phyloP scores from a whole-genome alignment of 2,888 invertebrate species.

The Protodeltote pygarga region DNA sequence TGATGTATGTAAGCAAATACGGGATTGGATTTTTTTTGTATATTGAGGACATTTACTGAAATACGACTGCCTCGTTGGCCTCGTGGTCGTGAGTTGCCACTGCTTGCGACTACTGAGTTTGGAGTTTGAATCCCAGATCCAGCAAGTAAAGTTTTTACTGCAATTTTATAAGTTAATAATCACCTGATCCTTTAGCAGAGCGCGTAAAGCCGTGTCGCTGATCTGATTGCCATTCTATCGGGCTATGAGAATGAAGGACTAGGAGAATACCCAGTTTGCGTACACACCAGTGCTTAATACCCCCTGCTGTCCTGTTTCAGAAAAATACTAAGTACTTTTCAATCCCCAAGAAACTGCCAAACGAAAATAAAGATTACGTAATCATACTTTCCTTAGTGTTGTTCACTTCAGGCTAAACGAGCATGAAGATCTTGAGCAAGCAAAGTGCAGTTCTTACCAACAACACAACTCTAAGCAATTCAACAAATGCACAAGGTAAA shows the following conservation, averaged over 20 bases:
- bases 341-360: background rate
- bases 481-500: constrained; percentile 69
- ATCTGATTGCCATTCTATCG: too few relatives aligned
- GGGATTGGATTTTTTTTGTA: constrained; percentile 1
- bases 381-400: constrained; percentile 15
- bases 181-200: too few relatives aligned
- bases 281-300: too few relatives aligned
- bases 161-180: too few relatives aligned
- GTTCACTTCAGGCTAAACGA: constrained; percentile 28
- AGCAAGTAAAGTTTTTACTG: too few relatives aligned
- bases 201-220: too few relatives aligned
- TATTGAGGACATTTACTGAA: background rate
- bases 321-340: background rate
- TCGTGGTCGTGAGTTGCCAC: too few relatives aligned
- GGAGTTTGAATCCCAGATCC: too few relatives aligned
- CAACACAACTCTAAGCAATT: constrained; percentile 42
- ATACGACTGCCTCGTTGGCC: too few relatives aligned
- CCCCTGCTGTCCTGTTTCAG: background rate
- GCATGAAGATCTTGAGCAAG: constrained; percentile 30
- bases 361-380: constrained; percentile 7
- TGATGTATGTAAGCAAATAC: constrained; percentile 18
- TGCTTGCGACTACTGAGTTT: too few relatives aligned
- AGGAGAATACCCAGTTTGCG: too few relatives aligned
- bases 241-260: too few relatives aligned
- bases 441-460: constrained; percentile 33